These are phyloP conservation scores for Microcebus tavaratra DNA, from an alignment of 2,113 vertebrate genomes.

Conservation along the genomic window DNA sequence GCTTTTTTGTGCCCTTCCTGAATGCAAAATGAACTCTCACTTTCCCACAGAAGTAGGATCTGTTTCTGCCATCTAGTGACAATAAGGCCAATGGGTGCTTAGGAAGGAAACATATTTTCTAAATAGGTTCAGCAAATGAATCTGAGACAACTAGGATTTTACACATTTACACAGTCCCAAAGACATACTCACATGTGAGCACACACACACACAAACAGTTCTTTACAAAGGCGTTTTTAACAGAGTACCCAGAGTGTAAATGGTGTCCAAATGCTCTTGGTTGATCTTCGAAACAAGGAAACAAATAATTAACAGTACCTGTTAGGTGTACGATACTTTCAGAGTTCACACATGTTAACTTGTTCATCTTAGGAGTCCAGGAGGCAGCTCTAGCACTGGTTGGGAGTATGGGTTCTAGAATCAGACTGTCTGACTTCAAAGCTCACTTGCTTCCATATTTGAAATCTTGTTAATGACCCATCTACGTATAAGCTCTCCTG, in stretches of 20 bases:
- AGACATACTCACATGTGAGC: accelerated
- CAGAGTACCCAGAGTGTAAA: not conserved
- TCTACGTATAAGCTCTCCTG: not conserved
- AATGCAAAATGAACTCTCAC: constrained; percentile 71
- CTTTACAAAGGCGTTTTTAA: not conserved
- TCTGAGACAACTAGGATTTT: not conserved
- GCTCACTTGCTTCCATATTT: not conserved
- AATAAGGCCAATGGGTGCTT: constrained; percentile 66
- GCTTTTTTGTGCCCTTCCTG: constrained; percentile 66
- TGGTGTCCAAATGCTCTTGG: not conserved
- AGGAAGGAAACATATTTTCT: constrained; percentile 52
- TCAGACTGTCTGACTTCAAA: not conserved
- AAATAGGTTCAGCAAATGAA: constrained; percentile 16
- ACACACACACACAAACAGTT: not conserved
- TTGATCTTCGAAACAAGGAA: constrained; percentile 12
- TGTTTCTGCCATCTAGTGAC: constrained; percentile 82
- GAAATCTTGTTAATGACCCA: not conserved
- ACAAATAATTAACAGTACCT: not conserved
- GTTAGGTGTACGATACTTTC: not conserved
- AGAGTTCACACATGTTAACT: not conserved
- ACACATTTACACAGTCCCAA: not conserved
- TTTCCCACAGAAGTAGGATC: constrained; percentile 71
- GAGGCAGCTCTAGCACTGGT: too few relatives aligned
- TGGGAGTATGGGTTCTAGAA: not conserved
- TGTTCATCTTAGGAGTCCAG: not conserved